A percentile compares a stretch with the other conserved stretches of the same genome.
Conservation (phyloP, 2,113 vertebrate genomes). For the Pipra filicauda region DNA sequence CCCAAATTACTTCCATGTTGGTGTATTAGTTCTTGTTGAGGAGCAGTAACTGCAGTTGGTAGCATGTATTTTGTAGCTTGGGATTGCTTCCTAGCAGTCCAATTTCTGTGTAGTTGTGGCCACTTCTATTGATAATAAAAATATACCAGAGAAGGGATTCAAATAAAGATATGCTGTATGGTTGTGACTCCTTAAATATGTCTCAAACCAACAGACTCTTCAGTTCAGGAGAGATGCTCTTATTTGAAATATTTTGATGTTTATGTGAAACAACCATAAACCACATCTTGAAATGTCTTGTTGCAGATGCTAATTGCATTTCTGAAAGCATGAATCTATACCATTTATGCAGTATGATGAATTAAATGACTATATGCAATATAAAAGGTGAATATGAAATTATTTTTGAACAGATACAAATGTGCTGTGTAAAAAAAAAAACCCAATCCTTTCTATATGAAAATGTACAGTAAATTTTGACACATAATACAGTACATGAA, state of each 20-base stretch:
- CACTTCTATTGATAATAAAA: background rate
- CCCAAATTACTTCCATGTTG: background rate
- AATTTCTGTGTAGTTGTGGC: background rate
- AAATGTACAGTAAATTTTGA: constrained; percentile 32
- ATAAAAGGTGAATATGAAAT: constrained; percentile 11
- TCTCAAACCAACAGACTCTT: background rate
- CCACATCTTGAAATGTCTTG: background rate
- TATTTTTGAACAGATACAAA: constrained; percentile 11
- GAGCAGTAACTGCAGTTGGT: constrained; percentile 6
- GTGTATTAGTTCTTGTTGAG: background rate
- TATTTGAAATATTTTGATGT: background rate
- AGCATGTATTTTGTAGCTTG: background rate
- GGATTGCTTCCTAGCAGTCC: background rate
- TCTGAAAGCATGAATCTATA: background rate
- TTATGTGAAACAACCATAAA: constrained; percentile 9
- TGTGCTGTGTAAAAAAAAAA: background rate
- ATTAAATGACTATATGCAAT: constrained; percentile 6
- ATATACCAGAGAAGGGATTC: background rate
- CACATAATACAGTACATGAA: background rate
- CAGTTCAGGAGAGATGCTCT: background rate
- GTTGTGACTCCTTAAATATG: background rate
- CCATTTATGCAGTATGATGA: constrained; percentile 4
- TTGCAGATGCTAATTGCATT: constrained; percentile 21
- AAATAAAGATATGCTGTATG: background rate
- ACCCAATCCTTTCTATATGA: background rate